phyloP scores from a whole-genome alignment of 2,888 invertebrate genomes.

The Acanthococcus lagerstroemiae region DNA sequence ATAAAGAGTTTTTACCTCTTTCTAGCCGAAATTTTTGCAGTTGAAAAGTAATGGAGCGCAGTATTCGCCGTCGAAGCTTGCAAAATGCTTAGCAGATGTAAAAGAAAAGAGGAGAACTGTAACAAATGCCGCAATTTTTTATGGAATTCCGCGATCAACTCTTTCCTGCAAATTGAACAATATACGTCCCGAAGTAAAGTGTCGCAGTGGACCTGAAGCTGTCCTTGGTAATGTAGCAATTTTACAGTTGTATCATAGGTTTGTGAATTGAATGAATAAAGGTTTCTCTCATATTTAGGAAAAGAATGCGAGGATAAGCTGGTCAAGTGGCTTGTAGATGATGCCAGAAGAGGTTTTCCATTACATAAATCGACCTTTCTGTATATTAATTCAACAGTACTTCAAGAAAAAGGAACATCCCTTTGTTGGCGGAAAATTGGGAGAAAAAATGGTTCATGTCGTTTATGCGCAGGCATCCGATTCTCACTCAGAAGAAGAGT shows the following conservation, averaged over 20 bases:
- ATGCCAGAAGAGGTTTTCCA: constrained; percentile 1
- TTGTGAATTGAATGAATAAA: neutral
- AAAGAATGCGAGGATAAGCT: neutral
- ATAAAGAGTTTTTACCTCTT: neutral
- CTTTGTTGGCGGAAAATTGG: neutral
- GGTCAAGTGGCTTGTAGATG: neutral
- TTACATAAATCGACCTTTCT: neutral
- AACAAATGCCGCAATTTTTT: neutral
- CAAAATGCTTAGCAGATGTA: neutral
- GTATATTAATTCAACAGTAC: neutral
- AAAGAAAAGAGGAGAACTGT: neutral
- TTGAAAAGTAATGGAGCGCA: neutral
- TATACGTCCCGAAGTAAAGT: neutral
- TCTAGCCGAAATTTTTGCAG: no score
- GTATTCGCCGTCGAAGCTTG: neutral
- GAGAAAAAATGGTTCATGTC: neutral
- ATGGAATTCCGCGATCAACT: neutral
- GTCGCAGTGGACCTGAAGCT: neutral
- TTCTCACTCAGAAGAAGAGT: neutral
- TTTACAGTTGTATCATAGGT: neutral
- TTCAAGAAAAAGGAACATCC: neutral
- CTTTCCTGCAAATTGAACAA: neutral
- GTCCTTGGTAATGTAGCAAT: neutral
- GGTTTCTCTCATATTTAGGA: constrained; percentile 34
- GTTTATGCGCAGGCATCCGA: neutral